Evolutionary conservation across 2,797 vertebrate genomes (phyloP), one percentile per base, ranked within the genome.

Genomic region (Antennarius maculatus): DNA sequence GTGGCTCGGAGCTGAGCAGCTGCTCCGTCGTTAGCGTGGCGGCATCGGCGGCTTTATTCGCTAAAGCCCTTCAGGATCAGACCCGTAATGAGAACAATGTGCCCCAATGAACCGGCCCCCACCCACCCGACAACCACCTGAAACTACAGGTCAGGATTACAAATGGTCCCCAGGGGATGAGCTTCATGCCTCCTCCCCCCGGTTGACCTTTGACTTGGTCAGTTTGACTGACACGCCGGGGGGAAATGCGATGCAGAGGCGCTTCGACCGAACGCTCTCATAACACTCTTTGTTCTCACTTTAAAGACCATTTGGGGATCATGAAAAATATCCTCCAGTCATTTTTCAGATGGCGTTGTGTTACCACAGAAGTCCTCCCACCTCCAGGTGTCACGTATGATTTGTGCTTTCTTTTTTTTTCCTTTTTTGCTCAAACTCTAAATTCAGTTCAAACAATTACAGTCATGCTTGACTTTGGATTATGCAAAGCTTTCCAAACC

Each of bases 161-260:
- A 67, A 48, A 39, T 63, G 0, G 54, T 87, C 88, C 87, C 83
- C 7, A 46, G 86, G 86, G 86, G 69, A 77, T 49, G 48, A 57
- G 50, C 59, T 43, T 54, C 39, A 29, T 48, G n/a, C 77, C 28
- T 16, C 49, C 50, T 15, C 57, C 41, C 48, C 37, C 41, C 66
- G 23, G 23, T 3, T 73, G 77, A 83, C 89, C 89, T 87, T 80
- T 91, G 89, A 88, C 88, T 55, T 92, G 93, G 89, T 90, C 90
- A 91, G 68, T 92, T 82, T 91, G 90, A 90, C 59, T 89, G 88
- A 88, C 91, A 80, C 55, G 5, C 50, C 6, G 42, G 5, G 42
- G 71, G 66, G 86, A 86, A 88, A 89, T 71, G 63, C 43, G 78
- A 86, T 69, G 78, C 81, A 52, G 49, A 54, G 51, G 46, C 46